Base-by-base conservation (phyloP, 2,797 vertebrate species). In the Benthosema pterotum region DNA sequence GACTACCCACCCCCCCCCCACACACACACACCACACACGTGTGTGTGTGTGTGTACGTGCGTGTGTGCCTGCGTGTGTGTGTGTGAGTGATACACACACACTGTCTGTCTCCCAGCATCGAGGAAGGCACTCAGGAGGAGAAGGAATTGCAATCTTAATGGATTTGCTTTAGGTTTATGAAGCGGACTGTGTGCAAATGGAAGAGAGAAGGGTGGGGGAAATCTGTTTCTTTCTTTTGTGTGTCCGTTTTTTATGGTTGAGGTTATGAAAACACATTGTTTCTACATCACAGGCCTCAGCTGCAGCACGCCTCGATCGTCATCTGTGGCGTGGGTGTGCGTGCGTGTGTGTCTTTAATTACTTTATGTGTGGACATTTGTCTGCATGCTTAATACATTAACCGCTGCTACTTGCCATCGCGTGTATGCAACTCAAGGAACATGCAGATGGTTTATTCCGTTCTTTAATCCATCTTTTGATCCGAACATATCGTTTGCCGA, bases 231-330 rank as follows among this genome's bases (percentile, higher is more conserved):
- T 47, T 71, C 55, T 71, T 71, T 42, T 67, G 72, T 56, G 63
- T 9, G 45, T 46, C 51, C 52, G 60, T 75, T 64, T 28, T 84
- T 78, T 71, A 16, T 49, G 6, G 5, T 25, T 49, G 63, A 76
- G 77, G 67, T 83, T 84, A 79, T 78, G 64, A 80, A 82, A 88
- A 85, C 60, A 69, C 55, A 65, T 71, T 71, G 62, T 71, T 80
- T 83, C 54, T 79, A 45, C 73, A 72, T 80, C 49, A 69, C 47
- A 47, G 74, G 54, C 54, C 51, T 1, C 75, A 63, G 53, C 55
- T 79, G n/a, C n/a, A n/a, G 60, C 57, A 63, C 68, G 42, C 17
- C 47, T 11, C 2, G n/a, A n/a, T n/a, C n/a, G 12, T 65, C 50
- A 58, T 52, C 32, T 69, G 43, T 64, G 56, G 15, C 16, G 28